Percentiles rank a stretch among this genome's conserved stretches.
phyloP scores from a whole-genome alignment of 2,797 vertebrate genomes.

The Linurgus olivaceus region DNA sequence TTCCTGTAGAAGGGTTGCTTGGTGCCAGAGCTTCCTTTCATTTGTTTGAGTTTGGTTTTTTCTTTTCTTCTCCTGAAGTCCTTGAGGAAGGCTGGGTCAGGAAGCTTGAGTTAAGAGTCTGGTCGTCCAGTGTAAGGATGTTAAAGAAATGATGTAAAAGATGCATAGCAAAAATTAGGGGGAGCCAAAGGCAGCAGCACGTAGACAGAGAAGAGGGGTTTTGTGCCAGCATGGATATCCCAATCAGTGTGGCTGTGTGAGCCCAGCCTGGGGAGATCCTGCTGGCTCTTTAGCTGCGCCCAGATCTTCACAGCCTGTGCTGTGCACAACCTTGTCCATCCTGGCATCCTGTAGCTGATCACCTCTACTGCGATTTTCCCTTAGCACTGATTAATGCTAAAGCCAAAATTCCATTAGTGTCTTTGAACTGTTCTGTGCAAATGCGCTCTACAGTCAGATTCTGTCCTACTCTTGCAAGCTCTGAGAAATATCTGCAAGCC shows the following conservation, averaged over 20 bases:
- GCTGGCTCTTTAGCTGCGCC: not conserved
- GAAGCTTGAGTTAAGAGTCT: not conserved
- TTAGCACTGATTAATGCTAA: not conserved
- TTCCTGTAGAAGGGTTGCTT: not conserved
- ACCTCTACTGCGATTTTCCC: not conserved
- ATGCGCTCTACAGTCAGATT: not conserved
- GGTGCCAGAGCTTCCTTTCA: not conserved
- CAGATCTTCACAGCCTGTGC: not conserved
- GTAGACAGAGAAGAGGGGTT: accelerated
- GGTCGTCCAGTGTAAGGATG: not conserved
- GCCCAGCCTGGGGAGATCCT: not conserved
- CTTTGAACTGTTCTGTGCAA: not conserved
- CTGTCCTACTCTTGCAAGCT: not conserved
- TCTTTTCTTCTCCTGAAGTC: not conserved
- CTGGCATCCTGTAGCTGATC: not conserved
- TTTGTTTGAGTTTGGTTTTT: not conserved
- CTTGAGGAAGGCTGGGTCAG: not conserved
- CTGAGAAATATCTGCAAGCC: not conserved
- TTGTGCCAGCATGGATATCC: not conserved
- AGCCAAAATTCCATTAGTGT: not conserved
- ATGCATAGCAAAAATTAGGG: not conserved
- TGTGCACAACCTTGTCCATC: not conserved
- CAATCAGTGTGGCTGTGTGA: accelerated
- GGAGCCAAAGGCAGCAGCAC: not conserved
- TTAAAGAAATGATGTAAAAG: not conserved